A percentile compares a stretch with the other conserved stretches of the same genome.
Conservation (phyloP, 2,113 vertebrate species). For the Smithornis capensis region DNA sequence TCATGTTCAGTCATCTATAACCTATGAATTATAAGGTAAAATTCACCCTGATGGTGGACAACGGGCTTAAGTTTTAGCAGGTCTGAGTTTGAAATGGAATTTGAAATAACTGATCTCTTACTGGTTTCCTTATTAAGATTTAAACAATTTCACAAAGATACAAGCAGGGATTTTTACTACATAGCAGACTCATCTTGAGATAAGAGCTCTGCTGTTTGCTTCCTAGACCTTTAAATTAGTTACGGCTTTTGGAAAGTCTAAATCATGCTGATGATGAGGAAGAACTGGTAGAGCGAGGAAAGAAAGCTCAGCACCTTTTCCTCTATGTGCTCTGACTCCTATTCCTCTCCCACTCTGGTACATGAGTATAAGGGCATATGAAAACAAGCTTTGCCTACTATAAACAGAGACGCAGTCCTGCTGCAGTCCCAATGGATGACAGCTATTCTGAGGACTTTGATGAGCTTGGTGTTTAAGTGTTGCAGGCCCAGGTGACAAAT, state of each 20-base stretch:
- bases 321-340: neutral
- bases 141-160: neutral
- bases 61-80: neutral
- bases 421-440: neutral
- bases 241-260: neutral
- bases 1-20: neutral
- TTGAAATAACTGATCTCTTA: neutral
- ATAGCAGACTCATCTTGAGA: neutral
- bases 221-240: neutral
- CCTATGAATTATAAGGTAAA: neutral
- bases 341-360: neutral
- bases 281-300: neutral
- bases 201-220: neutral
- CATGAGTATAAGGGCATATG: fast-evolving
- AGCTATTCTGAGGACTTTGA: neutral
- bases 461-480: neutral
- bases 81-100: neutral
- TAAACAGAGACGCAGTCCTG: neutral
- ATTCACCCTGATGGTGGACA: neutral
- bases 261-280: neutral
- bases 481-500: neutral
- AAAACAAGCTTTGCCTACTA: neutral
- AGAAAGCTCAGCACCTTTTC: neutral
- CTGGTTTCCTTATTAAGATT: neutral
- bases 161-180: neutral